A percentile compares a stretch with the other conserved stretches of the same genome.
phyloP scores from a whole-genome alignment of 2,888 invertebrate genomes.

The Argyresthia goedartella region DNA sequence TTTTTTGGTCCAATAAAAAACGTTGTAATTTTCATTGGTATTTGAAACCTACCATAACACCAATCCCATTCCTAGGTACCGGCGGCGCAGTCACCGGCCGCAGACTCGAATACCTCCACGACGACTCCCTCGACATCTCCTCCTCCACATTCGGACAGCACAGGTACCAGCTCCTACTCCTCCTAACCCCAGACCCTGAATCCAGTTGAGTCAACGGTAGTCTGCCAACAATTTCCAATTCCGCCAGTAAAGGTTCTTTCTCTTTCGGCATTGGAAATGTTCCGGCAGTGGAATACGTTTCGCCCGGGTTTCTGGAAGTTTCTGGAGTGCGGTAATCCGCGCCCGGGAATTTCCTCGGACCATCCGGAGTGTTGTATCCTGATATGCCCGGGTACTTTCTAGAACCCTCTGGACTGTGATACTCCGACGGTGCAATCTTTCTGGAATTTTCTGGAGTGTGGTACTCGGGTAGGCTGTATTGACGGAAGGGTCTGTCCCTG shows the following conservation, averaged over 20 bases:
- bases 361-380: conserved; percentile 37
- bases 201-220: conserved; percentile 49
- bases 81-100: conserved; percentile 54
- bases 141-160: conserved; percentile 66
- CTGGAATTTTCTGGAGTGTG: conserved; percentile 23
- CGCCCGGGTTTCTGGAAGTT: conserved; percentile 32
- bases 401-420: neutral
- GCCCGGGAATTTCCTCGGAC: conserved; percentile 21
- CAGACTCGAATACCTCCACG: conserved; percentile 57
- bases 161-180: conserved; percentile 73
- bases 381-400: conserved; percentile 26
- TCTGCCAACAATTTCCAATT: conserved; percentile 49
- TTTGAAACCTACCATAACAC: too few species aligned
- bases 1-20: too few species aligned
- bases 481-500: conserved; percentile 30
- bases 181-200: conserved; percentile 41
- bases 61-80: conserved; percentile 30
- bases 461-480: conserved; percentile 42
- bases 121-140: conserved; percentile 49
- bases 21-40: too few species aligned
- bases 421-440: too few species aligned
- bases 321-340: too few species aligned
- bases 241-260: conserved; percentile 52
- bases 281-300: conserved; percentile 61
- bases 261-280: conserved; percentile 63